phyloP scores from a whole-genome alignment of 1,140 invertebrate species.

The Drosophila nannoptera region DNA sequence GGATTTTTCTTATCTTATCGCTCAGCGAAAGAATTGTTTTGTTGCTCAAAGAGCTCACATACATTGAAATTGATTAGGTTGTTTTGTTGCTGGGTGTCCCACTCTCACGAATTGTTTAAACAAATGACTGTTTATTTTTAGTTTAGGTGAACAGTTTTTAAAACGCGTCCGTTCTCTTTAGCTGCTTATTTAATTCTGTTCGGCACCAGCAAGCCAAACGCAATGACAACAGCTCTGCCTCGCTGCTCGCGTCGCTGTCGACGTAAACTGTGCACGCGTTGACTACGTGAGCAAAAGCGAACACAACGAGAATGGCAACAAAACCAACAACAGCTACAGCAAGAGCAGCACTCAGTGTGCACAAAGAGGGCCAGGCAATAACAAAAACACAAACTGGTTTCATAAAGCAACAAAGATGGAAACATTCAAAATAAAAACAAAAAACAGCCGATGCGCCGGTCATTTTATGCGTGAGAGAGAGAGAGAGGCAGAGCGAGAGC shows the following conservation, averaged over 20 bases:
- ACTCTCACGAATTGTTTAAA: constrained; percentile 56
- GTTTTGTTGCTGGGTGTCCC: constrained; percentile 6
- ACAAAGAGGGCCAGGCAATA: constrained; percentile 43
- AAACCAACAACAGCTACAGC: constrained; percentile 30
- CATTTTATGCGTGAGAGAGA: constrained; percentile 37
- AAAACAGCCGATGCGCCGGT: constrained; percentile 70
- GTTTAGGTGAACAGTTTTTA: constrained; percentile 22
- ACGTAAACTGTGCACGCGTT: constrained; percentile 60
- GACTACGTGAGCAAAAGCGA: constrained; percentile 73
- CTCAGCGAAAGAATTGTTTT: constrained; percentile 27
- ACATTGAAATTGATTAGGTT: constrained; percentile 10
- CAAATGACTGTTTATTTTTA: constrained; percentile 46
- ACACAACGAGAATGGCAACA: constrained; percentile 28
- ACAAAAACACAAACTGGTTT: constrained; percentile 64
- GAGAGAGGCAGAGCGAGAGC: constrained; percentile 6
- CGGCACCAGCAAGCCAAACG: constrained; percentile 21
- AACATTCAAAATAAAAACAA: constrained; percentile 69
- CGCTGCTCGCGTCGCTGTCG: constrained; percentile 21
- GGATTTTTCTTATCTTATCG: constrained; percentile 43
- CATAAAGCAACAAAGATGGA: constrained; percentile 47
- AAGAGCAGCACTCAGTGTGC: neutral
- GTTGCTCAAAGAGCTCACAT: constrained; percentile 26
- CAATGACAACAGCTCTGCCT: constrained; percentile 42
- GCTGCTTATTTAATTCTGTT: constrained; percentile 63
- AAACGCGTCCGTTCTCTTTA: constrained; percentile 63